These are phyloP conservation scores for Natrix natrix DNA, from an alignment of 2,797 vertebrate genomes.

Conservation along the genomic window DNA sequence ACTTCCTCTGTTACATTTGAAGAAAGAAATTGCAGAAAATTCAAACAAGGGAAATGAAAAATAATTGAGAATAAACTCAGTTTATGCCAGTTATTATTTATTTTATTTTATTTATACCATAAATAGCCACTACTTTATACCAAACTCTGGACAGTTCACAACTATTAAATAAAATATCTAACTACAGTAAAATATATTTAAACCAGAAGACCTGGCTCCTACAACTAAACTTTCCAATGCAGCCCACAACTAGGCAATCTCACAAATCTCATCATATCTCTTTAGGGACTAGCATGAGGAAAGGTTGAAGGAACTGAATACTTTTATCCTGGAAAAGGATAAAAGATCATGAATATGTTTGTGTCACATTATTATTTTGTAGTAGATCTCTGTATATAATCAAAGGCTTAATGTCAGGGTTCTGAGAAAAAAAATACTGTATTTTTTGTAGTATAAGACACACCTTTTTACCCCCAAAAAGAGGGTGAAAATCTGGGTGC, in stretches of 20 bases:
- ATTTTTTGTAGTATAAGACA: too few species aligned
- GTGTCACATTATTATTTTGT: neutral
- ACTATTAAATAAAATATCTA: neutral
- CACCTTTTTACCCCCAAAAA: too few species aligned
- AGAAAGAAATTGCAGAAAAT: neutral
- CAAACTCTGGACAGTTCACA: neutral
- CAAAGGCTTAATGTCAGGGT: neutral
- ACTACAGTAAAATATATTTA: neutral
- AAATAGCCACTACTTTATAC: neutral
- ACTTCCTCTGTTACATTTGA: neutral
- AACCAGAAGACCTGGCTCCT: neutral
- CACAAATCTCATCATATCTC: neutral
- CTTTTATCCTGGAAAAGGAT: neutral
- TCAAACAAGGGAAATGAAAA: neutral
- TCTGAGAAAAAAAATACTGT: neutral
- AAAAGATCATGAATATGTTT: neutral
- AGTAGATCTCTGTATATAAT: fast-evolving
- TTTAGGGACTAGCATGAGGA: neutral
- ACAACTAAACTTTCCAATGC: neutral
- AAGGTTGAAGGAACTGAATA: neutral
- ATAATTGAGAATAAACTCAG: neutral
- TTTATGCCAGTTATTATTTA: neutral
- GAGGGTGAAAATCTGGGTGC: too few species aligned
- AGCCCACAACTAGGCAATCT: neutral
- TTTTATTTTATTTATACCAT: neutral